phyloP scores from a whole-genome alignment of 2,888 invertebrate species.

The Pachliopta kotzebuea region DNA sequence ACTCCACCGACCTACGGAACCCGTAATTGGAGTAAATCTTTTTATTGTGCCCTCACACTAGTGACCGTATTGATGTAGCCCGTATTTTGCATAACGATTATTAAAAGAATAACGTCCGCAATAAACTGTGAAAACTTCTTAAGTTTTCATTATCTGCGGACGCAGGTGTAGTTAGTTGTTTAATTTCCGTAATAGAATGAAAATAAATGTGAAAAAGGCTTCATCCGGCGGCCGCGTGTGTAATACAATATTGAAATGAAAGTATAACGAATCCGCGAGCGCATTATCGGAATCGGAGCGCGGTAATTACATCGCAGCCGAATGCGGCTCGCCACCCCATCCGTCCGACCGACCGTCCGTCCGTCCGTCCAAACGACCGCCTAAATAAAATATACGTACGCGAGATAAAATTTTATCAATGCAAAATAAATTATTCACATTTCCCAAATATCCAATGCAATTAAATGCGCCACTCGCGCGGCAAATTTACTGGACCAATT shows the following conservation, averaged over 20 bases:
- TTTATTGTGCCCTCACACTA: conserved; percentile 49
- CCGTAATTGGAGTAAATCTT: conserved; percentile 71
- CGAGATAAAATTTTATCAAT: conserved; percentile 63
- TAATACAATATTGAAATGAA: conserved; percentile 75
- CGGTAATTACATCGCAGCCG: conserved; percentile 76
- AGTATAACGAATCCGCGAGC: conserved; percentile 65
- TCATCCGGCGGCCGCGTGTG: conserved; percentile 43
- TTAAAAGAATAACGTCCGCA: conserved; percentile 11
- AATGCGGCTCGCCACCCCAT: conserved; percentile 50
- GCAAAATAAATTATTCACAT: conserved; percentile 54
- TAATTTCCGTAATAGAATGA: conserved; percentile 39
- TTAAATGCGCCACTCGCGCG: conserved; percentile 51
- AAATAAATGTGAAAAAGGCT: conserved; percentile 59
- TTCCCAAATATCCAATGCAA: conserved; percentile 47
- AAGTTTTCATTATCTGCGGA: conserved; percentile 13
- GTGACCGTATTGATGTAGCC: conserved; percentile 36
- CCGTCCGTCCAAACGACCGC: conserved; percentile 64
- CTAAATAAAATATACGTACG: conserved; percentile 61
- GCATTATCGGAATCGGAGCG: conserved; percentile 77
- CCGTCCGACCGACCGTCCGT: conserved; percentile 47
- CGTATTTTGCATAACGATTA: conserved; percentile 30
- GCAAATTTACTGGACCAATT: conserved; percentile 34
- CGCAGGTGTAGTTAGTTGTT: conserved; percentile 24
- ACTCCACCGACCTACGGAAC: conserved; percentile 54
- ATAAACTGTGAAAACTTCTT: conserved; percentile 9